A percentile compares a stretch with the other conserved stretches of the same genome.
phyloP scores from a whole-genome alignment of 2,797 vertebrate genomes.

The Orestias chungarensis region DNA sequence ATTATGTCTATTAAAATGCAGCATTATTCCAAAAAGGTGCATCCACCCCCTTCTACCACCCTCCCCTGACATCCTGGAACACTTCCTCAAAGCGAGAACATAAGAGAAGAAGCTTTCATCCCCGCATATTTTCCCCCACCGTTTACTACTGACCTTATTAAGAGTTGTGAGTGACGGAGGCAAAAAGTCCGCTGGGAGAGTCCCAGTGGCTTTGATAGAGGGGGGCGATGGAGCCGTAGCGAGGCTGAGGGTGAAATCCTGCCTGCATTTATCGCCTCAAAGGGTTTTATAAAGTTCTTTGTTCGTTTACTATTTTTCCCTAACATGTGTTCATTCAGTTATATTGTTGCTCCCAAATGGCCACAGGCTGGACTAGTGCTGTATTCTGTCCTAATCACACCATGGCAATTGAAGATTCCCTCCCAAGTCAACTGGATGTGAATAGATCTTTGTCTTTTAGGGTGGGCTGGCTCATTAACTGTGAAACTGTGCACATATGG shows the following conservation, averaged over 20 bases:
- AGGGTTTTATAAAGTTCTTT: slow-evolving; percentile 60
- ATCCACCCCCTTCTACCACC: slow-evolving; percentile 18
- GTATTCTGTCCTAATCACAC: slow-evolving; percentile 67
- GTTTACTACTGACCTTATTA: slow-evolving; percentile 82
- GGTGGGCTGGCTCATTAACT: slow-evolving; percentile 77
- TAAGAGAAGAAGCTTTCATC: slow-evolving; percentile 75
- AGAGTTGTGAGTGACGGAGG: slow-evolving; percentile 75
- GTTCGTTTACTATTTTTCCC: slow-evolving; percentile 32
- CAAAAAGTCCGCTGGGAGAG: slow-evolving; percentile 55
- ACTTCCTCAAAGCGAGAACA: slow-evolving; percentile 70
- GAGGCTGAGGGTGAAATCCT: slow-evolving; percentile 63
- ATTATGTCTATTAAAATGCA: slow-evolving; percentile 78
- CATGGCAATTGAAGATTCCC: slow-evolving; percentile 75
- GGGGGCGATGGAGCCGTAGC: slow-evolving; percentile 53
- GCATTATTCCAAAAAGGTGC: slow-evolving; percentile 68
- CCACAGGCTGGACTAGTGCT: slow-evolving; percentile 68
- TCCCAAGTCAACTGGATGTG: slow-evolving; percentile 65
- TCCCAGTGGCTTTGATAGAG: slow-evolving; percentile 69
- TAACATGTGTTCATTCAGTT: slow-evolving; percentile 27
- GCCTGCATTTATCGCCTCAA: slow-evolving; percentile 57
- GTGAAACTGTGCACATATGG: slow-evolving; percentile 80
- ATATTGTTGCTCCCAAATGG: slow-evolving; percentile 50
- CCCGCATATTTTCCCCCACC: slow-evolving; percentile 74
- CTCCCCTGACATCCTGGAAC: slow-evolving; percentile 65
- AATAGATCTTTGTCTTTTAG: slow-evolving; percentile 80